Base-by-base conservation (phyloP, 2,113 vertebrate genomes). In the Eubucco bourcierii region DNA sequence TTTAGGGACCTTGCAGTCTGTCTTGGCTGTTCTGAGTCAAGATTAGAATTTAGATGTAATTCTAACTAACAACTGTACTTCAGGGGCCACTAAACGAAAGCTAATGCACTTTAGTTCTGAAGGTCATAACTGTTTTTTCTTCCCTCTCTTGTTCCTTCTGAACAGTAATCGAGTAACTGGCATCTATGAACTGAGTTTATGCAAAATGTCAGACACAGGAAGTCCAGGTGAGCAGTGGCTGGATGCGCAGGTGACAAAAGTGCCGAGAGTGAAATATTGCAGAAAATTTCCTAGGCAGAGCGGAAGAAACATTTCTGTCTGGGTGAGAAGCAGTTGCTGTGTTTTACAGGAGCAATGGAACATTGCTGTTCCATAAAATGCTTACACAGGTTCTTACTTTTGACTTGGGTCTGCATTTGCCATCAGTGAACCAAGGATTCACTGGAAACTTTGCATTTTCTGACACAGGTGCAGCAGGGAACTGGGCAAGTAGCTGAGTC, bases 111-210 rank as follows among this genome's bases (percentile, higher is more conserved):
- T 83, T 21, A 46, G 87, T 82, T 81, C 33, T 82, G 47, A 89
- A 87, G 21, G 7, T 71, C 84, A 65, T 14, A 10, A 58, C 37
- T 0, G 13, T 50, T 37, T 79, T 3, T 31, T 24, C 76, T 61
- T 18, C 7, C 4, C 46, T 8, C 23, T 79, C 33, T 90, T 73
- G 14, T 87, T 94, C 88, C 82, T 68, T 95, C 41, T 44, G 85
- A 96, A 96, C 94, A 99, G 99, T 96, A 99, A 99, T 94, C 98
- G 99, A 95, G 98, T 99, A 58, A 99, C 99, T 6, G 99, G 99
- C 34, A 98, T 99, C 95, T 99, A 99, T 68, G 99, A 99, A 93
- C 98, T 99, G 76, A 99, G 99, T 95, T 98, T 99, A 87, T 99
- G 99, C 97, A 99, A 99, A 96, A 98, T 99, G 98, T 97, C 99